Conservation (phyloP, 1,140 invertebrate genomes). For the Leptinotarsa undecemlineata region DNA sequence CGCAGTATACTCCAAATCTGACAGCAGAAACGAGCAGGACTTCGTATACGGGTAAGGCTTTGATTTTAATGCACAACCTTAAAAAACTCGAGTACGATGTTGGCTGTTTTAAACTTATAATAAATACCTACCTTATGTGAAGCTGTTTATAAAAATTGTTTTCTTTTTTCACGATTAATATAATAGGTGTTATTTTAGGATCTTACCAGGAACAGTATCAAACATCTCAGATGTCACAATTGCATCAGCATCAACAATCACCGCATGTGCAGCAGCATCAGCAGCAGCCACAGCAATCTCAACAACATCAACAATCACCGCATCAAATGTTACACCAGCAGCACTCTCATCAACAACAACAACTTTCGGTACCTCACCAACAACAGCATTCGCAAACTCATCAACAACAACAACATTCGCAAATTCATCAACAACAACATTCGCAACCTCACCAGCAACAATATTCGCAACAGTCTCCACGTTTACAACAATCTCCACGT, state of each 20-base stretch:
- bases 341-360: constrained; percentile 5
- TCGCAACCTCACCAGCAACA: constrained; percentile 36
- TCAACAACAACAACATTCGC: constrained; percentile 9
- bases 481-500: constrained; percentile 35
- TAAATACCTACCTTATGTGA: no score
- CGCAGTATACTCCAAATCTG: constrained; percentile 31
- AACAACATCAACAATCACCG: not conserved
- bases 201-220: constrained; percentile 28
- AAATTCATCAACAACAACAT: constrained; percentile 33
- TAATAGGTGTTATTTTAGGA: not conserved
- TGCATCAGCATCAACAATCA: constrained; percentile 22
- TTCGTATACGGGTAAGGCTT: constrained; percentile 17
- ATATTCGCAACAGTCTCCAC: constrained; percentile 36
- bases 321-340: not conserved
- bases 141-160: not conserved
- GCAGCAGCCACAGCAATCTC: not conserved
- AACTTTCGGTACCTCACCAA: constrained; percentile 1
- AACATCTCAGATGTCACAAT: constrained; percentile 5
- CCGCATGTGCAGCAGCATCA: constrained; percentile 8
- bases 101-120: not conserved
- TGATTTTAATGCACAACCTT: not conserved
- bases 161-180: not conserved
- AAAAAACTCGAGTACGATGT: not conserved
- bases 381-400: no score
- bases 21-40: constrained; percentile 12